Conservation (phyloP, 2,888 invertebrate genomes). For the Caenorhabditis sp. region DNA sequence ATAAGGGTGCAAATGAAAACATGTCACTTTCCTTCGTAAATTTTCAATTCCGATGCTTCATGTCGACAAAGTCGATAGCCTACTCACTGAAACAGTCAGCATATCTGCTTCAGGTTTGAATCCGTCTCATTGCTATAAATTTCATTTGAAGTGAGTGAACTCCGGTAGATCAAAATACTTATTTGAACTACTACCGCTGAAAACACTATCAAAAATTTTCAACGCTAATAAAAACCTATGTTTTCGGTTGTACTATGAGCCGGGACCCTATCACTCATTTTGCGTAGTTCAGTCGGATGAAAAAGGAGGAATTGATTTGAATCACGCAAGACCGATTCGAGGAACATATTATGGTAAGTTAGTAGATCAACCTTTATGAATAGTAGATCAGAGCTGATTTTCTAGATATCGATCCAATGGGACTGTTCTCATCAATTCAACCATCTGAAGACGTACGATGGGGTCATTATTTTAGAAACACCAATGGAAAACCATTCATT, state of each 20-base stretch:
- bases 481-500: slow-evolving; percentile 11
- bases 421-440: slow-evolving; percentile 45
- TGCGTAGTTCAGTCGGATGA: neutral
- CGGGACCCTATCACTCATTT: neutral
- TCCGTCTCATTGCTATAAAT: neutral
- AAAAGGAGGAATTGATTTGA: neutral
- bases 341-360: slow-evolving; percentile 39
- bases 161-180: too few species aligned
- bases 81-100: neutral
- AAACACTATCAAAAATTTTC: too few species aligned
- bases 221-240: neutral
- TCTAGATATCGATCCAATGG: slow-evolving; percentile 55
- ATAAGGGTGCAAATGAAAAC: too few species aligned
- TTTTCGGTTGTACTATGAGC: neutral
- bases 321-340: neutral
- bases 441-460: slow-evolving; percentile 39
- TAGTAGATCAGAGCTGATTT: too few species aligned
- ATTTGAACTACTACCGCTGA: too few species aligned
- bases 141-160: neutral
- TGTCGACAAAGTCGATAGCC: slow-evolving; percentile 1
- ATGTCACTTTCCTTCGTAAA: too few species aligned
- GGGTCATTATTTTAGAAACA: slow-evolving; percentile 33
- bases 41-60: neutral
- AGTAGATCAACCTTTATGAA: too few species aligned
- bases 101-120: neutral